Evolutionary conservation across 2,113 vertebrate species (phyloP).

Genomic region (Pyxicephalus adspersus): DNA sequence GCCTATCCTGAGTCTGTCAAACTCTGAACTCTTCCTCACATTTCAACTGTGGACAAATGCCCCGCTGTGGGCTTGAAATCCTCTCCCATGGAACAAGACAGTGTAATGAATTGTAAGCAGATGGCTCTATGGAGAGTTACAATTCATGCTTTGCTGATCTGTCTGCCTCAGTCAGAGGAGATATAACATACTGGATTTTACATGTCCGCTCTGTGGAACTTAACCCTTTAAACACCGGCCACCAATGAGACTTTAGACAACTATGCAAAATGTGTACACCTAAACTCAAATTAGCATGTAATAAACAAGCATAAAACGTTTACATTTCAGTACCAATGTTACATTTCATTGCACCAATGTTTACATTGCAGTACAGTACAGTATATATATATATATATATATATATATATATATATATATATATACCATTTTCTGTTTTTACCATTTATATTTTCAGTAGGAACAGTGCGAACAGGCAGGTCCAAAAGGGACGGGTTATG

Average conservation of each 20-base stretch:
- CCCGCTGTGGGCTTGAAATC: constrained; percentile 54
- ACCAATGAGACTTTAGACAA: too few relatives aligned
- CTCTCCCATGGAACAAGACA: constrained; percentile 56
- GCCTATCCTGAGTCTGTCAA: constrained; percentile 49
- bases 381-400: too few relatives aligned
- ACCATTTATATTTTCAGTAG: too few relatives aligned
- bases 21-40: constrained; percentile 52
- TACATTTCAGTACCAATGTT: background rate
- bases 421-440: too few relatives aligned
- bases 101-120: constrained; percentile 57
- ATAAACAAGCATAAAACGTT: too few relatives aligned
- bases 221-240: constrained; percentile 30
- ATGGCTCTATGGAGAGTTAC: constrained; percentile 58
- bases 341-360: too few relatives aligned
- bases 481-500: too few relatives aligned
- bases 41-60: constrained; percentile 55
- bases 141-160: constrained; percentile 58
- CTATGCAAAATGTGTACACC: too few relatives aligned
- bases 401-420: too few relatives aligned
- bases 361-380: background rate
- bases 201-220: constrained; percentile 46
- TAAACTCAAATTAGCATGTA: too few relatives aligned
- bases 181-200: constrained; percentile 55
- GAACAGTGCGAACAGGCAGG: too few relatives aligned
- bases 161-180: constrained; percentile 56